Conservation (phyloP, 2,797 vertebrate species). For the Acropternis orthonyx region DNA sequence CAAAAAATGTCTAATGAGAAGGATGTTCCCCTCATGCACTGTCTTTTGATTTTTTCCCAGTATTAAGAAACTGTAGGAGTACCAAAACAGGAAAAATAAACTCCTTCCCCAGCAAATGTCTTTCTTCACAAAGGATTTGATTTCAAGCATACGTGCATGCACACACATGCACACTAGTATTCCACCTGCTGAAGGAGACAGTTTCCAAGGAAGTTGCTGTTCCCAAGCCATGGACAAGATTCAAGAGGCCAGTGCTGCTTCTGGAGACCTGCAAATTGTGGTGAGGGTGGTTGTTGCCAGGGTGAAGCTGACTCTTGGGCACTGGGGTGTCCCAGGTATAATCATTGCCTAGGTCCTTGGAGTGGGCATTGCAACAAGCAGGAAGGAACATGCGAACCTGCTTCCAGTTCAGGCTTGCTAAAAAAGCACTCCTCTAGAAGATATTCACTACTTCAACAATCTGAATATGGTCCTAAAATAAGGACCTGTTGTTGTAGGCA, state of each 20-base stretch:
- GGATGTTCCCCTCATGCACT: background rate
- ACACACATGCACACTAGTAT: background rate
- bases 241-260: background rate
- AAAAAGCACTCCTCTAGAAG: background rate
- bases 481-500: background rate
- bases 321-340: background rate
- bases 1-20: background rate
- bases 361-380: rapidly evolving
- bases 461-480: background rate
- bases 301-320: background rate
- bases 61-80: conserved; percentile 12
- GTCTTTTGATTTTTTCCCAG: conserved; percentile 8
- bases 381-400: background rate
- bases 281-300: background rate
- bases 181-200: background rate
- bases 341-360: background rate
- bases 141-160: background rate
- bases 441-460: background rate
- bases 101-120: background rate
- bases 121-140: conserved; percentile 16
- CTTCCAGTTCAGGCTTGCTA: background rate
- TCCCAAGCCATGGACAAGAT: background rate
- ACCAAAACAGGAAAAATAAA: conserved; percentile 1
- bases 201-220: background rate
- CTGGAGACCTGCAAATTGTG: background rate